phyloP scores from a whole-genome alignment of 2,113 vertebrate genomes.

The Centropus unirufus region DNA sequence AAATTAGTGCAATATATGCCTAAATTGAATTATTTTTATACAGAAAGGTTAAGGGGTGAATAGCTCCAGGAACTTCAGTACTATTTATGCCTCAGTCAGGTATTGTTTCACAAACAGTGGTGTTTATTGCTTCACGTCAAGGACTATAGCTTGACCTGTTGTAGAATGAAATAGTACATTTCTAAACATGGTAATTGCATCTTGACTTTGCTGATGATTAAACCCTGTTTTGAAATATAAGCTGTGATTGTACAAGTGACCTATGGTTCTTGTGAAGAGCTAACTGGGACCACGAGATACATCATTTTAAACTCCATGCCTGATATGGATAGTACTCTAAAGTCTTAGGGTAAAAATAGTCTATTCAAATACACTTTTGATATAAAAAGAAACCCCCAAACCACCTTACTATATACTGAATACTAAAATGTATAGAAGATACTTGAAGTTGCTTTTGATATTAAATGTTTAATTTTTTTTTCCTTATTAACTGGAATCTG shows the following conservation, averaged over 20 bases:
- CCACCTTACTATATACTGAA: constrained; percentile 52
- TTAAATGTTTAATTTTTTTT: constrained; percentile 48
- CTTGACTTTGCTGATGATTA: constrained; percentile 30
- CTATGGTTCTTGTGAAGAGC: constrained; percentile 44
- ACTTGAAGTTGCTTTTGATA: constrained; percentile 63
- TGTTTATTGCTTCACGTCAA: constrained; percentile 24
- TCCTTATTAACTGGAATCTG: constrained; percentile 41
- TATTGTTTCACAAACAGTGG: constrained; percentile 16
- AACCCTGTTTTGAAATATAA: constrained; percentile 40
- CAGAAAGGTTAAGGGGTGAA: constrained; percentile 28
- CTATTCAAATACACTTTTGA: constrained; percentile 65
- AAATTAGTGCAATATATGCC: constrained; percentile 69
- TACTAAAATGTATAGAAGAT: constrained; percentile 26
- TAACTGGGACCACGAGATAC: neutral
- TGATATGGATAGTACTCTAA: constrained; percentile 42
- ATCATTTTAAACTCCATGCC: constrained; percentile 30
- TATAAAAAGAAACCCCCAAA: constrained; percentile 10
- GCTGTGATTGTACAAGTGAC: constrained; percentile 42
- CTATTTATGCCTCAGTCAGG: constrained; percentile 53
- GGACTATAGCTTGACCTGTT: constrained; percentile 2
- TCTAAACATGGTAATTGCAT: constrained; percentile 36
- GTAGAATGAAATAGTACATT: neutral
- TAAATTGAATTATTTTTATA: constrained; percentile 69
- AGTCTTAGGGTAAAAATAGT: constrained; percentile 40
- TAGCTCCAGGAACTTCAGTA: constrained; percentile 51